Evolutionary conservation across 2,888 invertebrate species (phyloP).

Genomic region (Leuctra nigra): DNA sequence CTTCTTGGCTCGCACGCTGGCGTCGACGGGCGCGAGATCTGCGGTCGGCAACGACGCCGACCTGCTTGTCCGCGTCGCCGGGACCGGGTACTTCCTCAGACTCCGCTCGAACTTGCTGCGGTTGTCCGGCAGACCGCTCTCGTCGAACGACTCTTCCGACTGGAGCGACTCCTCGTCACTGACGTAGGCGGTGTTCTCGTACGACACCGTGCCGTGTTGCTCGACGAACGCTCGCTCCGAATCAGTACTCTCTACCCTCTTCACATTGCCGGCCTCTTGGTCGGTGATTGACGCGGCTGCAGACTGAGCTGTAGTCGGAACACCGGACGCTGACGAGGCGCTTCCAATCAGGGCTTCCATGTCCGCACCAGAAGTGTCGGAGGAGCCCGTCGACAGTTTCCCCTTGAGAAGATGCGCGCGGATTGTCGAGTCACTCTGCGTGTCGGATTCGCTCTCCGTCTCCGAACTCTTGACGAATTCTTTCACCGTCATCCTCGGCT

Average conservation of each 20-base stretch:
- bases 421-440: conserved; percentile 28
- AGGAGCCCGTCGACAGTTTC: conserved; percentile 28
- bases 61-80: conserved; percentile 38
- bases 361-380: conserved; percentile 27
- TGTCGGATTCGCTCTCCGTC: conserved; percentile 28
- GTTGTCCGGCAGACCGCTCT: not conserved
- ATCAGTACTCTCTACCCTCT: conserved; percentile 29
- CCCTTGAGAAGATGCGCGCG: conserved; percentile 23
- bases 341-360: conserved; percentile 20
- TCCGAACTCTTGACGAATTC: conserved; percentile 19
- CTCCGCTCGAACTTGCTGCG: conserved; percentile 21
- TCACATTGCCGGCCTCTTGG: conserved; percentile 18
- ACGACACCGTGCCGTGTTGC: conserved; percentile 35
- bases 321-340: conserved; percentile 25
- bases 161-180: conserved; percentile 31
- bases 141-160: not conserved
- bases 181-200: conserved; percentile 41
- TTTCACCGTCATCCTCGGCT: conserved; percentile 36
- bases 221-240: conserved; percentile 35
- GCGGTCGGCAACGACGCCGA: conserved; percentile 46
- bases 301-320: conserved; percentile 32
- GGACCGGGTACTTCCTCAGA: conserved; percentile 36
- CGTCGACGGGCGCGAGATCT: conserved; percentile 41
- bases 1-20: conserved; percentile 48
- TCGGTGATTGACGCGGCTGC: conserved; percentile 31